Evolutionary conservation across 2,888 invertebrate genomes (phyloP).

Genomic region (Lucinisca nassula): DNA sequence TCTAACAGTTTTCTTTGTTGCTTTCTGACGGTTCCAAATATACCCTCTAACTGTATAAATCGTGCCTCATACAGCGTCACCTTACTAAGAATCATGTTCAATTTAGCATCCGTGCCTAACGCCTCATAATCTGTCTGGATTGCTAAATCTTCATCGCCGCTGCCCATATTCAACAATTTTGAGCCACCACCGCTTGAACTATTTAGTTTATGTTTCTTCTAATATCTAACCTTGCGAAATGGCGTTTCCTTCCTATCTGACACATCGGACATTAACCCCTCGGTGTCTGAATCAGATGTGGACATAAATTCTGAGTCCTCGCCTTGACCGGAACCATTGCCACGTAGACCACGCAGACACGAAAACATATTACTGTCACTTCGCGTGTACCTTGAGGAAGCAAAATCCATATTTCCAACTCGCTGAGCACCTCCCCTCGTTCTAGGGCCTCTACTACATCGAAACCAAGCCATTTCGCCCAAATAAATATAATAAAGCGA

Average conservation of each 20-base stretch:
- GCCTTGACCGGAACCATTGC: not conserved
- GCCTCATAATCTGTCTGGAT: not conserved
- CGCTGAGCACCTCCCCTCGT: not conserved
- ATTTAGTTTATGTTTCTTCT: not conserved
- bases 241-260: not conserved
- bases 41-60: not conserved
- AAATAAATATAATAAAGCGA: too few relatives aligned
- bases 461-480: not conserved
- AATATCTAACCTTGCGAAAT: not conserved
- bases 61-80: not conserved
- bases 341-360: not conserved
- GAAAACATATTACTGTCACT: not conserved
- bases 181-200: not conserved
- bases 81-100: not conserved
- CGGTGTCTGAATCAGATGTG: not conserved
- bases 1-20: not conserved
- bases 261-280: not conserved
- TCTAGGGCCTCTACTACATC: not conserved
- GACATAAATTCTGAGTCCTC: not conserved
- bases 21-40: not conserved
- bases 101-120: not conserved
- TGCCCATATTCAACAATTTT: not conserved
- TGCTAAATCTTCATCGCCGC: not conserved
- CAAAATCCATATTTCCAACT: not conserved
- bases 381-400: not conserved